Percentiles rank a stretch among this genome's conserved stretches.
Evolutionary conservation across 2,888 invertebrate genomes (phyloP).

Genomic region (Drosophila greeni): DNA sequence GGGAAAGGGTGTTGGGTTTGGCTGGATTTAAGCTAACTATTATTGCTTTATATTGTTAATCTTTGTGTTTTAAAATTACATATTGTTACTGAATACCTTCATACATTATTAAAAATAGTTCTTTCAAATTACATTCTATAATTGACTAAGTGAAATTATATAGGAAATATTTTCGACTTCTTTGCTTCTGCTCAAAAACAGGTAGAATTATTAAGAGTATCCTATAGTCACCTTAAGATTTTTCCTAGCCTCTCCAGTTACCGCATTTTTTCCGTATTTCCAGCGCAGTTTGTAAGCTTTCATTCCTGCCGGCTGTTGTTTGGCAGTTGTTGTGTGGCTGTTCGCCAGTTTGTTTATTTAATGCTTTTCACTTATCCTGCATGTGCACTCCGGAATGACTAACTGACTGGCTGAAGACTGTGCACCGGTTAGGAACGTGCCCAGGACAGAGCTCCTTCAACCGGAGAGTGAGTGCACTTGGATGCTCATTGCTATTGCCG

Average conservation of each 20-base stretch:
- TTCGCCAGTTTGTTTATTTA: constrained; percentile 57
- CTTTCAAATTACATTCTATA: neutral
- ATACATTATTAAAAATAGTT: neutral
- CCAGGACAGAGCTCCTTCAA: neutral
- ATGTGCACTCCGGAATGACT: constrained; percentile 40
- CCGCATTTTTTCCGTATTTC: constrained; percentile 9
- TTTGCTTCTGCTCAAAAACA: too few species aligned
- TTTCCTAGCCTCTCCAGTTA: neutral
- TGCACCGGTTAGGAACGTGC: constrained; percentile 35
- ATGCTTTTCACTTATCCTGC: constrained; percentile 56
- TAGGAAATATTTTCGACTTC: too few species aligned
- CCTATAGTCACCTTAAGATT: neutral
- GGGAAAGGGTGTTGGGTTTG: neutral
- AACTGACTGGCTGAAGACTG: constrained; percentile 13
- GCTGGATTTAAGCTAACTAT: neutral
- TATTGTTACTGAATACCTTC: too few species aligned
- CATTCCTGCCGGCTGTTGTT: constrained; percentile 26
- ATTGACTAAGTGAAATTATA: too few species aligned
- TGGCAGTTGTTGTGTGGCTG: constrained; percentile 25
- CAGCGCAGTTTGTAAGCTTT: constrained; percentile 38
- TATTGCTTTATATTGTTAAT: too few species aligned
- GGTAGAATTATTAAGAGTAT: too few species aligned
- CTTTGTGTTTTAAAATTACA: too few species aligned
- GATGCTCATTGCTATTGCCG: constrained; percentile 28
- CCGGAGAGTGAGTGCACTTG: constrained; percentile 14